Conservation (phyloP, 37 sponge, comb jelly and placozoan genomes). For the Agelas oroides region DNA sequence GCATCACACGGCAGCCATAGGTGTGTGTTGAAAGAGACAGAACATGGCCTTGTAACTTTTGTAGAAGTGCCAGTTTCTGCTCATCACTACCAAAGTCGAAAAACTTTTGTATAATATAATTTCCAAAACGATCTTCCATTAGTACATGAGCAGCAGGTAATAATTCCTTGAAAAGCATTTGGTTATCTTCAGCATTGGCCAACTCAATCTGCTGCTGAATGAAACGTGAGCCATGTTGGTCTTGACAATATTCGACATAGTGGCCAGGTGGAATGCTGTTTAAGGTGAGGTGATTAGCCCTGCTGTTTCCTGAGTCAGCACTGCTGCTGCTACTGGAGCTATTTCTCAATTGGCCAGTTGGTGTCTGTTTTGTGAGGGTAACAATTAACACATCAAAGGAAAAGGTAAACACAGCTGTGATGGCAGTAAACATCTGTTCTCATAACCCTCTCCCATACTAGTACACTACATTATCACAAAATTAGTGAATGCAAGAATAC, state of each 20-base stretch:
- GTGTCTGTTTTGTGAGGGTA: too few relatives aligned
- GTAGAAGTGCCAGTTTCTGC: constrained; percentile 71
- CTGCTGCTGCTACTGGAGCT: too few relatives aligned
- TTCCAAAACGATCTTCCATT: constrained; percentile 95
- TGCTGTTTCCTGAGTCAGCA: too few relatives aligned
- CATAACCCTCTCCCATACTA: too few relatives aligned
- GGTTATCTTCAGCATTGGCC: constrained; percentile 71
- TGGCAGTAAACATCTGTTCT: too few relatives aligned
- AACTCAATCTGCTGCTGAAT: constrained; percentile 93
- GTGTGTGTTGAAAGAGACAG: constrained; percentile 77
- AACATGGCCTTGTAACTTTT: constrained; percentile 77
- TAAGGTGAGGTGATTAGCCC: constrained; percentile 41
- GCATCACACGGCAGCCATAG: constrained; percentile 97
- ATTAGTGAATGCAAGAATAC: not conserved
- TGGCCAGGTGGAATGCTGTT: constrained; percentile 61
- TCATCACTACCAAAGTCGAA: constrained; percentile 85
- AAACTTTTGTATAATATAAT: constrained; percentile 98
- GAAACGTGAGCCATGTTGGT: constrained; percentile 95
- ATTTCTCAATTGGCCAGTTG: too few relatives aligned
- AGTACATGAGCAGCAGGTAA: constrained; percentile 70
- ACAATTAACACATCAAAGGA: too few relatives aligned
- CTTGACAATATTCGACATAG: constrained; percentile 83
- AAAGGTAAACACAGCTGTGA: too few relatives aligned
- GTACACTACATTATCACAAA: too few relatives aligned
- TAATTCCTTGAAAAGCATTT: constrained; percentile 87